Evolutionary conservation across 1,140 invertebrate species (phyloP).

Genomic region (Cepaea nemoralis): DNA sequence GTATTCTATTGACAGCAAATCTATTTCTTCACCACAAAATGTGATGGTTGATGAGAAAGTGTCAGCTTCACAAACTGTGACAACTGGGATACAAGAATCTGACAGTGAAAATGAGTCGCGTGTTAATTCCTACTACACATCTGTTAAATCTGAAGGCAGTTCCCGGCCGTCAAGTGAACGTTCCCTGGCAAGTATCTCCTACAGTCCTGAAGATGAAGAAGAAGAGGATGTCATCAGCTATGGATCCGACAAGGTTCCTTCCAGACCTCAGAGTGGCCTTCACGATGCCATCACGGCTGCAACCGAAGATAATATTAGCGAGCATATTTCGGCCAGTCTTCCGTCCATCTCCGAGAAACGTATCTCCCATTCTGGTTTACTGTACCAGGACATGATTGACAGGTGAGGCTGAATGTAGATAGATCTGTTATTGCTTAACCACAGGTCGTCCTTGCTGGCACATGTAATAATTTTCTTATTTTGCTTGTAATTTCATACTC

Average conservation of each 20-base stretch:
- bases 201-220: conserved; percentile 42
- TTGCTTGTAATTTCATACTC: no score
- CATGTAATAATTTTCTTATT: no score
- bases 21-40: conserved; percentile 21
- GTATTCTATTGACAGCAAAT: conserved; percentile 22
- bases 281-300: background rate
- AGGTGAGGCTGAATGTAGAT: no score
- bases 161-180: conserved; percentile 60
- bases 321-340: conserved; percentile 51
- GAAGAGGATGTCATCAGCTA: conserved; percentile 47
- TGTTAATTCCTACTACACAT: conserved; percentile 40
- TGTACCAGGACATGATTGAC: conserved; percentile 19
- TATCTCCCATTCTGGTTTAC: background rate
- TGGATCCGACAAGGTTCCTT: conserved; percentile 44
- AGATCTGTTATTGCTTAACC: no score
- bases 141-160: conserved; percentile 43
- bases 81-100: conserved; percentile 45
- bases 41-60: conserved; percentile 17
- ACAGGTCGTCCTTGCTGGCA: no score
- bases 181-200: conserved; percentile 42
- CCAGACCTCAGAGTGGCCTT: background rate
- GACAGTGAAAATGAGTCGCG: conserved; percentile 55
- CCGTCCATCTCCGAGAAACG: conserved; percentile 52
- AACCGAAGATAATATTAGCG: conserved; percentile 55
- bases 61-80: background rate